These are phyloP conservation scores for Hirudo medicinalis DNA, from an alignment of 1,140 invertebrate genomes.

Conservation along the genomic window DNA sequence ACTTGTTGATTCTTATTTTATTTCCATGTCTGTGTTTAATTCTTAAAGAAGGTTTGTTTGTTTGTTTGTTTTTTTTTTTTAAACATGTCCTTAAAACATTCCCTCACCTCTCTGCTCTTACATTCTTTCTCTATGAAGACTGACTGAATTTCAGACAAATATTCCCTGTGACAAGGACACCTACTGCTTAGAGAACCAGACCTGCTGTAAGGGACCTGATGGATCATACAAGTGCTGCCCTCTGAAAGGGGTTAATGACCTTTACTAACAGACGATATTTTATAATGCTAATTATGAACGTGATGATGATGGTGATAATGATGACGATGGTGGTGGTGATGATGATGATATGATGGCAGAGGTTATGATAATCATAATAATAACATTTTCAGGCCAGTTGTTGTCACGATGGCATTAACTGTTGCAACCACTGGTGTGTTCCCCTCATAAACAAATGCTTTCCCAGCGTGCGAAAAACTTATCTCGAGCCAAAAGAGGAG, in stretches of 20 bases:
- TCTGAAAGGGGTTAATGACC: background rate
- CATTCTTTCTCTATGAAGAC: background rate
- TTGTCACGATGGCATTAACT: background rate
- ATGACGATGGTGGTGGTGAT: too few species aligned
- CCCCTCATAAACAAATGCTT: background rate
- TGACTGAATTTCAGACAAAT: background rate
- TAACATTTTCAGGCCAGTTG: slow-evolving; percentile 3
- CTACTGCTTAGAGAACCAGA: background rate
- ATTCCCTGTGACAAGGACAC: background rate
- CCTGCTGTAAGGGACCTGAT: background rate
- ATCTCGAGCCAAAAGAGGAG: background rate
- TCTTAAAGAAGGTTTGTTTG: too few species aligned
- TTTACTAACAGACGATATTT: background rate
- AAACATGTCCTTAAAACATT: too few species aligned
- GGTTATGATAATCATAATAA: too few species aligned
- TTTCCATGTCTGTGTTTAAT: too few species aligned
- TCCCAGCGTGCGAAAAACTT: background rate
- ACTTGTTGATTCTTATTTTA: too few species aligned
- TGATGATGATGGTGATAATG: too few species aligned
- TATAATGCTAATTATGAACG: too few species aligned
- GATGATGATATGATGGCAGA: too few species aligned
- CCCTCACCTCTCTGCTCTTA: too few species aligned
- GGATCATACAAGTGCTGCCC: background rate
- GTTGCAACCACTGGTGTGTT: background rate
- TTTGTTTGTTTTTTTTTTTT: too few species aligned